phyloP scores from a whole-genome alignment of 1,140 invertebrate species.

The Ips typographus region DNA sequence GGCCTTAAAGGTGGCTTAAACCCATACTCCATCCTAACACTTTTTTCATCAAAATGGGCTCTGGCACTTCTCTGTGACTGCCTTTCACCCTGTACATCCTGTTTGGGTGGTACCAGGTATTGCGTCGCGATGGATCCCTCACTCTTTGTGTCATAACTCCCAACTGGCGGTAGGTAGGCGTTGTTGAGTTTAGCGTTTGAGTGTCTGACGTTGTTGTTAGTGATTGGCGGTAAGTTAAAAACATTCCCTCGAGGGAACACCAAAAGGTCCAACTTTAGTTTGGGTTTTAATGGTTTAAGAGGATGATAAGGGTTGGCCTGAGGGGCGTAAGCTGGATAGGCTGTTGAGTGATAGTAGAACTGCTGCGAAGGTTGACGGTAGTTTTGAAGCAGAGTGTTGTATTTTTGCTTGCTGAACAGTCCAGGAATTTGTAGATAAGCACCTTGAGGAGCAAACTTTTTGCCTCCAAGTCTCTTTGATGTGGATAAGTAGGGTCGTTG shows the following conservation, averaged over 20 bases:
- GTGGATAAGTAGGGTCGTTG: conserved; percentile 44
- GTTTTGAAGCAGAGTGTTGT: conserved; percentile 24
- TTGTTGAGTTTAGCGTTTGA: conserved; percentile 28
- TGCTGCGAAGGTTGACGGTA: background rate
- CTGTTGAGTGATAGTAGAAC: background rate
- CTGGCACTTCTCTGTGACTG: conserved; percentile 37
- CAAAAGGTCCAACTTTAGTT: conserved; percentile 19
- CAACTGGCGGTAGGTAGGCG: conserved; percentile 22
- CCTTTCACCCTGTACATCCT: background rate
- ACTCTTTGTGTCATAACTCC: background rate
- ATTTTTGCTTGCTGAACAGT: conserved; percentile 26
- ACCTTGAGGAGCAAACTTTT: conserved; percentile 8
- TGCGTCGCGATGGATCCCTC: conserved; percentile 17
- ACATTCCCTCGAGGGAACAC: conserved; percentile 21
- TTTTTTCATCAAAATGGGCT: conserved; percentile 51
- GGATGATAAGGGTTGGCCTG: conserved; percentile 35
- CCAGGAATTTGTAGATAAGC: conserved; percentile 30
- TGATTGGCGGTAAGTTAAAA: conserved; percentile 12
- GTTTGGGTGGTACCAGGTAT: conserved; percentile 53
- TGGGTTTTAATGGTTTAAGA: conserved; percentile 11
- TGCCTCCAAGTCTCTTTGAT: background rate
- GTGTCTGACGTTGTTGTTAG: conserved; percentile 10
- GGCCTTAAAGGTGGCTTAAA: conserved; percentile 79
- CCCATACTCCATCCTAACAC: conserved; percentile 74
- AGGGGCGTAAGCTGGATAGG: conserved; percentile 38